phyloP scores from a whole-genome alignment of 2,888 invertebrate genomes.

The Blastobasis adustella region DNA sequence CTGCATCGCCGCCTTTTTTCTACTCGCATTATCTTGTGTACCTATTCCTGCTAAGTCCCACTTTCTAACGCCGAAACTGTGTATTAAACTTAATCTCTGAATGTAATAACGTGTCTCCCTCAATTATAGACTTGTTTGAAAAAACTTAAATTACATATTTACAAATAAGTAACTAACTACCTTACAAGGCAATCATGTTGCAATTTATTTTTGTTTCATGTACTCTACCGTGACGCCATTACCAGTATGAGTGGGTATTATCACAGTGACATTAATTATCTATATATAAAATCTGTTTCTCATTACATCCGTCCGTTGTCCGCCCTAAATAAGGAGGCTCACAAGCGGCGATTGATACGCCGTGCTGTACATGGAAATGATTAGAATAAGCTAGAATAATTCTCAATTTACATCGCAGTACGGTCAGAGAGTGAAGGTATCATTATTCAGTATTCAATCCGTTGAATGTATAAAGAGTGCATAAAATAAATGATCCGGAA shows the following conservation, averaged over 20 bases:
- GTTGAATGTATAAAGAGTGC: slow-evolving; percentile 4
- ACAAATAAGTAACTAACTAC: no score
- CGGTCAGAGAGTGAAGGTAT: slow-evolving; percentile 22
- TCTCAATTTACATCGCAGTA: slow-evolving; percentile 27
- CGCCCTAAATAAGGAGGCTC: slow-evolving; percentile 23
- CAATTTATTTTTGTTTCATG: slow-evolving; percentile 59
- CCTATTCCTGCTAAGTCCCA: no score
- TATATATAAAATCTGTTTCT: slow-evolving; percentile 1
- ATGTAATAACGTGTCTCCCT: no score
- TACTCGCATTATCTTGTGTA: no score
- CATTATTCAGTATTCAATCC: slow-evolving; percentile 21
- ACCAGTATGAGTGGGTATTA: slow-evolving; percentile 28
- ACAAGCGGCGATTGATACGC: slow-evolving; percentile 20
- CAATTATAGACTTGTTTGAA: no score
- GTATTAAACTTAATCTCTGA: no score
- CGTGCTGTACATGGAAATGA: slow-evolving; percentile 21
- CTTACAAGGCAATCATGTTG: no score
- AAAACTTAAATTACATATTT: no score
- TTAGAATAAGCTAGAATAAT: slow-evolving; percentile 30
- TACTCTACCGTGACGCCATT: slow-evolving; percentile 61
- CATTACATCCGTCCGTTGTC: slow-evolving; percentile 11
- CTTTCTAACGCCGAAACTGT: no score
- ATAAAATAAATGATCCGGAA: slow-evolving; percentile 3
- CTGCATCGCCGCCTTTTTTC: no score
- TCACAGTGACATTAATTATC: slow-evolving; percentile 12